Evolutionary conservation across 2,797 vertebrate species (phyloP).

Genomic region (Anas capensis): DNA sequence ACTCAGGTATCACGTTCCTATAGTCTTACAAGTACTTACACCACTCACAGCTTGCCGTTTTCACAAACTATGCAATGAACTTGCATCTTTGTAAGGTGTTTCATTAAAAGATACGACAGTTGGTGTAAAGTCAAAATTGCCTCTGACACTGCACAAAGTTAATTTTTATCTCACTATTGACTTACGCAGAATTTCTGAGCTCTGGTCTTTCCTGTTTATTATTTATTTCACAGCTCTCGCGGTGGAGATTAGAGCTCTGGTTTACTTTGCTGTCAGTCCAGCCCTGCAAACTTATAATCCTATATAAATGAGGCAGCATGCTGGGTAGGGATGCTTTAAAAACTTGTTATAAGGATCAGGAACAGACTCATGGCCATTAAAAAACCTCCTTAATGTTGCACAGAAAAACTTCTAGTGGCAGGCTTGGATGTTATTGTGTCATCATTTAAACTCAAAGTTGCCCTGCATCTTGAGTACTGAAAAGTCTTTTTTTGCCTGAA

Average conservation of each 20-base stretch:
- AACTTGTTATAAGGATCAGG: not conserved
- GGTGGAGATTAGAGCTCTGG: not conserved
- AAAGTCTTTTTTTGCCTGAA: not conserved
- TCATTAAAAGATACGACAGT: not conserved
- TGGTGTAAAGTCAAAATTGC: not conserved
- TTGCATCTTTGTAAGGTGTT: not conserved
- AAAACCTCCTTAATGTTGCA: not conserved
- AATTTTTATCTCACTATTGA: not conserved
- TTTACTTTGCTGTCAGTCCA: not conserved
- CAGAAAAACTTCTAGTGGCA: not conserved
- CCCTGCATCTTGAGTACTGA: not conserved
- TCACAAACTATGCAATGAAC: not conserved
- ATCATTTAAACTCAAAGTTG: not conserved
- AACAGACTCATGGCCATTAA: not conserved
- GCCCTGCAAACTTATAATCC: not conserved
- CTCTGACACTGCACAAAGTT: not conserved
- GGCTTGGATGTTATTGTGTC: not conserved
- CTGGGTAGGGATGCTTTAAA: not conserved
- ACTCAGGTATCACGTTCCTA: fast-evolving
- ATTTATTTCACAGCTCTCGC: not conserved
- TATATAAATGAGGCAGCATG: not conserved
- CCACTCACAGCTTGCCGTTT: not conserved
- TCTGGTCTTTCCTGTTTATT: not conserved
- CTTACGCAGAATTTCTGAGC: not conserved
- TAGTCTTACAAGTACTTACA: not conserved